phyloP scores from a whole-genome alignment of 2,797 vertebrate species.

The Urosaurus nigricauda region DNA sequence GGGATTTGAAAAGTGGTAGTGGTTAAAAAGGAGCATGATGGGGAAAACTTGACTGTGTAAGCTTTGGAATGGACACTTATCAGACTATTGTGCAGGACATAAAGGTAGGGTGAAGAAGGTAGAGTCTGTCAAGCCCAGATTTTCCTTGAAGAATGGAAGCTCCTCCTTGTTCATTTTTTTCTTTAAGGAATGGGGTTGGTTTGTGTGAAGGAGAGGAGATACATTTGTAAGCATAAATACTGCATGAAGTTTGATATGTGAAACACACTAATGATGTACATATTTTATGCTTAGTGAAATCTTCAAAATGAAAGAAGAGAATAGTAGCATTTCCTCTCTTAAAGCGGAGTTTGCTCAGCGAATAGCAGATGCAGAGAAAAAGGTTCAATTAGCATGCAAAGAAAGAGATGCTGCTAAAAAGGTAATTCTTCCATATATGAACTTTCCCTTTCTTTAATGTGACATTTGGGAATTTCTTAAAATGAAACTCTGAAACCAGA shows the following conservation, averaged over 20 bases:
- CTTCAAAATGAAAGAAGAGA: conserved; percentile 93
- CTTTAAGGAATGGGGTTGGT: too few relatives aligned
- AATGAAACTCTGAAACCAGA: not conserved
- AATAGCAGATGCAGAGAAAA: conserved; percentile 95
- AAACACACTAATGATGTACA: conserved; percentile 28
- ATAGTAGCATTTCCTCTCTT: conserved; percentile 90
- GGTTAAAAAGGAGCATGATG: not conserved
- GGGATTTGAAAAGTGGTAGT: not conserved
- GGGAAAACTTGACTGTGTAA: not conserved
- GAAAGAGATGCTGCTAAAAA: conserved; percentile 97
- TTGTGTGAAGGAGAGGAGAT: not conserved
- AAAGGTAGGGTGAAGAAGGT: too few relatives aligned
- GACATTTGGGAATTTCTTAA: not conserved
- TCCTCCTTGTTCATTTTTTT: not conserved
- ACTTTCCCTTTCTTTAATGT: conserved; percentile 4
- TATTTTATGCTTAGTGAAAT: conserved; percentile 87
- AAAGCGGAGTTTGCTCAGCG: conserved; percentile 97
- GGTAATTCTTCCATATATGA: conserved; percentile 77
- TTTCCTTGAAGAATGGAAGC: not conserved
- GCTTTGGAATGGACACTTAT: not conserved
- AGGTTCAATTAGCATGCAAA: conserved; percentile 95
- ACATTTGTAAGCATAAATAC: conserved; percentile 32
- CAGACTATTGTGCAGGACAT: not conserved
- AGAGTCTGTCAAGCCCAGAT: too few relatives aligned
- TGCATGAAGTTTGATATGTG: conserved; percentile 46